Evolutionary conservation across 2,888 invertebrate genomes (phyloP).

Genomic region (Stenchaetothrips biformis): DNA sequence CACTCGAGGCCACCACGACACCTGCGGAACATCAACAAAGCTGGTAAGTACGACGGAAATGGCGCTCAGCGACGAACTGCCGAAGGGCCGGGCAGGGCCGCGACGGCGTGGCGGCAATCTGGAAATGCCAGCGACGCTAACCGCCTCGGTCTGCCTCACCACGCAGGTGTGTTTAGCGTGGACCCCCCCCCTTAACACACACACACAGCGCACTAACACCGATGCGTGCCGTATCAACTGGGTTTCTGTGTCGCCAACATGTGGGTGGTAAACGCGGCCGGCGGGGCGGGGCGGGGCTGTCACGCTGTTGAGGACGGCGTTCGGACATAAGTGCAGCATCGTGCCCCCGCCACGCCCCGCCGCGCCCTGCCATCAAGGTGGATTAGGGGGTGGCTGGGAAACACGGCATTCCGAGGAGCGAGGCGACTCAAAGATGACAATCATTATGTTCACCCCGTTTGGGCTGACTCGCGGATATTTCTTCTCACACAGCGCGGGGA

Average conservation of each 20-base stretch:
- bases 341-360: not conserved
- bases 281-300: not conserved
- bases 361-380: not conserved
- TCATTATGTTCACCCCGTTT: too few species aligned
- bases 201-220: not conserved
- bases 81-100: not conserved
- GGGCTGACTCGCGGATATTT: too few species aligned
- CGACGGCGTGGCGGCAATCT: too few species aligned
- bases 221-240: not conserved
- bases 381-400: too few species aligned
- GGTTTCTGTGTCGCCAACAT: slow-evolving; percentile 12
- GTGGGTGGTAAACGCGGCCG: not conserved
- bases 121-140: too few species aligned
- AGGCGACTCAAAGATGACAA: too few species aligned
- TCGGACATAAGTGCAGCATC: too few species aligned
- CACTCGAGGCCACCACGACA: not conserved
- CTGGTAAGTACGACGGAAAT: not conserved
- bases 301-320: not conserved
- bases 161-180: too few species aligned
- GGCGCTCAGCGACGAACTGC: not conserved
- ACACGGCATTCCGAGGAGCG: too few species aligned
- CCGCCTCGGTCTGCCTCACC: too few species aligned
- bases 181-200: not conserved
- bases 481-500: too few species aligned
- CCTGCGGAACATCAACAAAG: not conserved